Evolutionary conservation across 2,888 invertebrate species (phyloP).

Genomic region (Macaria notata): DNA sequence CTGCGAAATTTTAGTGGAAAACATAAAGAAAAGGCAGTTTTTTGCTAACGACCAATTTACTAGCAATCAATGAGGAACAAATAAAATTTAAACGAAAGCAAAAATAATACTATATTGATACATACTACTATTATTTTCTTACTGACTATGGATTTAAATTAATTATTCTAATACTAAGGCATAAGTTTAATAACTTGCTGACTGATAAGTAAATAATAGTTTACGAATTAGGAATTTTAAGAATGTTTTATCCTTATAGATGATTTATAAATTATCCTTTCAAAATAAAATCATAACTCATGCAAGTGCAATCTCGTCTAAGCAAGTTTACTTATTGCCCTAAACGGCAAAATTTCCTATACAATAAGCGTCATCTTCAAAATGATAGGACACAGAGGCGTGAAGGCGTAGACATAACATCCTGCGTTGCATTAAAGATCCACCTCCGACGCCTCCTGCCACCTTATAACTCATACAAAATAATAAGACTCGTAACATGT

Average conservation of each 20-base stretch:
- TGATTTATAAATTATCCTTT: no score
- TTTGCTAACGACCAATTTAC: slow-evolving; percentile 25
- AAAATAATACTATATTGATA: not conserved
- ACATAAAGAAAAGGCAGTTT: slow-evolving; percentile 12
- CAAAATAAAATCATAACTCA: no score
- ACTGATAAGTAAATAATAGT: no score
- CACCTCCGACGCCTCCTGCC: slow-evolving; percentile 32
- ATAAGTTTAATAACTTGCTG: no score
- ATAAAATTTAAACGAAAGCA: not conserved
- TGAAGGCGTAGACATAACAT: slow-evolving; percentile 7
- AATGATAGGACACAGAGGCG: slow-evolving; percentile 3
- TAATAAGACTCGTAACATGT: no score
- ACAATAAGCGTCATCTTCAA: not conserved
- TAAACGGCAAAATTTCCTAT: not conserved
- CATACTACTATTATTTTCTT: no score
- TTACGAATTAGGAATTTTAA: no score
- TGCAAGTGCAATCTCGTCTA: no score
- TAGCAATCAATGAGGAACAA: slow-evolving; percentile 1
- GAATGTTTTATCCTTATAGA: no score
- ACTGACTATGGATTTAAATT: no score
- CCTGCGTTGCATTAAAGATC: slow-evolving; percentile 8
- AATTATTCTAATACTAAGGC: no score
- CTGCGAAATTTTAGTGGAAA: slow-evolving; percentile 26
- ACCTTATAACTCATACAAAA: slow-evolving; percentile 10
- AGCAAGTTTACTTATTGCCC: no score